Evolutionary conservation across 1,140 invertebrate genomes (phyloP).

Genomic region (Calliopsis andreniformis): DNA sequence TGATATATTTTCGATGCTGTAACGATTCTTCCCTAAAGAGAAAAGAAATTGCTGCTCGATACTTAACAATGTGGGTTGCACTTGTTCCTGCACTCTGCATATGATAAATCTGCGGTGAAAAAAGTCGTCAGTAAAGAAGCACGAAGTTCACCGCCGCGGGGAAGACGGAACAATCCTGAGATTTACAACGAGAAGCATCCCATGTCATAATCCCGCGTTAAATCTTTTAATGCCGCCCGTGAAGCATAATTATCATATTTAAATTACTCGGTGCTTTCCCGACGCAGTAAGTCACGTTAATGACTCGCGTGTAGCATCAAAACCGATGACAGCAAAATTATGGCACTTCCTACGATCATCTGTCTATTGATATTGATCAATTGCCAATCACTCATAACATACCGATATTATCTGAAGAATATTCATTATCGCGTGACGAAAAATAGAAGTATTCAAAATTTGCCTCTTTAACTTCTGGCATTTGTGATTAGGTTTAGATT

Average conservation of each 20-base stretch:
- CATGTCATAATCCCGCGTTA: neutral
- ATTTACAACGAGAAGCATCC: slow-evolving; percentile 4
- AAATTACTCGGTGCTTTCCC: neutral
- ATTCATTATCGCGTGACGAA: too few species aligned
- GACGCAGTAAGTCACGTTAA: neutral
- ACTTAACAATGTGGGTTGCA: too few species aligned
- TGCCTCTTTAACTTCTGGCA: too few species aligned
- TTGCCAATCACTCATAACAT: too few species aligned
- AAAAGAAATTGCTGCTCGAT: neutral
- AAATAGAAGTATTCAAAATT: too few species aligned
- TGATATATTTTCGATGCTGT: neutral
- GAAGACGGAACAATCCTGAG: neutral
- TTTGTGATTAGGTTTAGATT: too few species aligned
- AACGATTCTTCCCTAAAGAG: neutral
- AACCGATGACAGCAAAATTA: neutral
- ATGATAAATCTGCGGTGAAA: neutral
- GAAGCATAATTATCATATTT: slow-evolving; percentile 23
- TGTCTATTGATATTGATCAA: neutral
- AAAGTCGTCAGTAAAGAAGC: neutral
- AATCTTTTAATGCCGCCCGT: neutral
- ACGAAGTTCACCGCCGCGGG: neutral
- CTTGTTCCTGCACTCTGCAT: neutral
- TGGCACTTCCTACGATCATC: neutral
- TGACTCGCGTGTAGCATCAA: neutral
- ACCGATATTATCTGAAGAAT: too few species aligned